Conservation (phyloP, 2,113 vertebrate species). For the Myanophis thanlyinensis region DNA sequence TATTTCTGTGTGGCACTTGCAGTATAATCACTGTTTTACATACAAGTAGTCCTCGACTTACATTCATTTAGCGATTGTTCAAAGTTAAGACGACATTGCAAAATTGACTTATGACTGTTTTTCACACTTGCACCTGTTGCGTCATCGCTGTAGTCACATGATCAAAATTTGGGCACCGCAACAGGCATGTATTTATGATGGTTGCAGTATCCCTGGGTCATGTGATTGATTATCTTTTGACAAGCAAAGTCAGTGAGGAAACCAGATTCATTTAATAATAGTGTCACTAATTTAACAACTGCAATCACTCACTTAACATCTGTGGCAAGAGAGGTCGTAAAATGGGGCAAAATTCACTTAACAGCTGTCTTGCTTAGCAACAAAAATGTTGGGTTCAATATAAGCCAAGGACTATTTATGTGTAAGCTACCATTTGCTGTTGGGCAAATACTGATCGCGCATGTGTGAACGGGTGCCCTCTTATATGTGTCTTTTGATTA, state of each 20-base stretch:
- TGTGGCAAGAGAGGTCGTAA: neutral
- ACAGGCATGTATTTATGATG: neutral
- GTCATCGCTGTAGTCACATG: neutral
- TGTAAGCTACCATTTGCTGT: neutral
- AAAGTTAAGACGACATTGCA: neutral
- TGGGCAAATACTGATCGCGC: neutral
- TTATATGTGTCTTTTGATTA: conserved; percentile 47
- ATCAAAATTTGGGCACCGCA: neutral
- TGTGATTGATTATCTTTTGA: neutral
- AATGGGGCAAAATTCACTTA: neutral
- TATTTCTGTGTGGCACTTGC: neutral
- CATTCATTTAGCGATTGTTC: neutral
- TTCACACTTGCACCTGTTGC: neutral
- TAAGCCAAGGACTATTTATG: neutral
- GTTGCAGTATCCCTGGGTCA: neutral
- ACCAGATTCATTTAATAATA: too few relatives aligned
- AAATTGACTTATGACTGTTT: neutral
- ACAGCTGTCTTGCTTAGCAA: neutral
- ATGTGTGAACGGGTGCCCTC: neutral
- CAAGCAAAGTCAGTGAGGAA: neutral
- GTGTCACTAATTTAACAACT: neutral
- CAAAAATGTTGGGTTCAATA: neutral
- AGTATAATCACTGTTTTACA: neutral
- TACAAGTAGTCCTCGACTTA: neutral
- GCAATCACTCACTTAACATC: neutral